Evolutionary conservation across 2,888 invertebrate species (phyloP), one percentile per base, ranked within the genome.

Genomic region (Megaustenia siamemsis): DNA sequence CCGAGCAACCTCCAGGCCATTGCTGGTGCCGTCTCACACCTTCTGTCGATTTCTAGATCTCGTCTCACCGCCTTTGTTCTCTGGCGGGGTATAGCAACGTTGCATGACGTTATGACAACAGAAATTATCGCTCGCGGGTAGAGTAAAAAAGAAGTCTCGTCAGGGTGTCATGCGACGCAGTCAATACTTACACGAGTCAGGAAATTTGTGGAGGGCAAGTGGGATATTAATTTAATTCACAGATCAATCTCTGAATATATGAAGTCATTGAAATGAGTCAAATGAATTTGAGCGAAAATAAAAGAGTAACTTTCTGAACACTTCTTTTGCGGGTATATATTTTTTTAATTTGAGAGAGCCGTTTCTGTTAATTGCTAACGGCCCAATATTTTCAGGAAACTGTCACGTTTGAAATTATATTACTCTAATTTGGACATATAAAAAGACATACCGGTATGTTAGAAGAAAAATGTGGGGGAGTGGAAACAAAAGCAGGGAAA

Each of bases 21-120:
- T 60, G 77, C 77, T 60, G 60, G 77, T 60, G 40, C 77, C 77
- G 77, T 56, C 77, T 77, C 77, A 56, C 60, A 77, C 77, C 77
- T 77, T 77, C 77, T 77, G 77, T 77, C 77, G 77, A 77, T 56
- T 77, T 77, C 60, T 77, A 60, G 77, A 77, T 77, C 35, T n/a
- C 60, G 38, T 15, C 60, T 60, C 77, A 24, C n/a, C 24, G 35
- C 60, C 77, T 77, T 77, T 77, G 77, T 77, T 56, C 77, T 60
- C 3, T 24, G 8, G 21, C 56, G 2, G 18, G n/a, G 56, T 60
- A 56, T 24, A 60, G 40, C 56, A 60, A 60, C 56, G 60, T 71
- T 77, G 60, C 38, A 77, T 77, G 77, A 77, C 77, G 77, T 77
- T 77, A 60, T 53, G 40, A 60, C 60, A 60, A 77, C 56, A 40